Evolutionary conservation across 2,888 invertebrate genomes (phyloP), one percentile per base, ranked within the genome.

Genomic region (Campopleginae sp.): DNA sequence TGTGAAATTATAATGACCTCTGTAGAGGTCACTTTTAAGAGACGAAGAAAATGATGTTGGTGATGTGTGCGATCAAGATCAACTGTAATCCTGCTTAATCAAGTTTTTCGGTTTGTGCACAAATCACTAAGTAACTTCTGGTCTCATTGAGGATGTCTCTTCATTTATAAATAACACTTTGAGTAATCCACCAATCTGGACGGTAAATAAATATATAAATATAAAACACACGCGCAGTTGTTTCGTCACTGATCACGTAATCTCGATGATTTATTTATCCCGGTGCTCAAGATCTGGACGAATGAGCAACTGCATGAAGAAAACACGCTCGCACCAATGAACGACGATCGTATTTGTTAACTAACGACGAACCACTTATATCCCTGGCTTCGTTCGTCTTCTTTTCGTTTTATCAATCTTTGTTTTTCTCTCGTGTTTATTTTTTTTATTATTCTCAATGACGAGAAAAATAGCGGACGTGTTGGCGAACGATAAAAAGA

Each of bases 101-200:
- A 48, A 23, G 23, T 27, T 44, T 68, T 44, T 44, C 27, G 48
- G 33, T 44, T 14, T 6, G 38, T 8, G 54, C 14, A 72, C 51
- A 54, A 19, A 19, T 80, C 19, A 44, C 48, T 5, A 42, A 44
- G 85, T 75, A 80, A 87, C 87, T 87, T 83, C 61, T 80, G 75
- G 82, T 75, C 48, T 71, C 65, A 42, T 74, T 38, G 66, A 19
- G 23, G 68, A 61, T 44, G 80, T 12, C 61, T 58, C 31, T 80
- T 71, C n/a, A 51, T 54, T 70, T 81, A 80, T 42, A 74, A 80
- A 83, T 42, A 74, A 80, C 81, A 74, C 88, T 86, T 86, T 81
- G 85, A 80, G 88, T 89, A 80, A 84, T 86, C 65, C 80, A 83
- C 82, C 85, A 78, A 44, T 48, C 63, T 44, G 7, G 58, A 51